Evolutionary conservation across 2,888 invertebrate genomes (phyloP), one percentile per base, ranked within the genome.

Genomic region (Myopa tessellatipennis): DNA sequence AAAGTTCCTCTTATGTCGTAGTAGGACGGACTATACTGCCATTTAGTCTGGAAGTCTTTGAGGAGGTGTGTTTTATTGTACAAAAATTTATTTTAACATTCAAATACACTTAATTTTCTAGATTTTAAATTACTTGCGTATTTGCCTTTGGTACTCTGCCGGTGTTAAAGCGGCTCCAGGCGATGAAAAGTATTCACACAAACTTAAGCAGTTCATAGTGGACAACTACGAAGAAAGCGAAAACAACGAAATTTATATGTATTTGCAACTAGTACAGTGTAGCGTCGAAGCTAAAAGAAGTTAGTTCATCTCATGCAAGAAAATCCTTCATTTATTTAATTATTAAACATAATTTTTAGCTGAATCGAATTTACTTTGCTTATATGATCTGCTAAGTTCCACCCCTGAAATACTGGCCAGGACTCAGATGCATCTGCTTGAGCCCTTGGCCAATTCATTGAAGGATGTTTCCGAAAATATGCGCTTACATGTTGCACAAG

Each of bases 321-420:
- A 26, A 26, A 26, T 26, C 26, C 26, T 26, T 1, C 26, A 26
- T 26, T 26, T 61, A 36, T 65, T 65, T 65, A 36, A 26, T 36
- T 12, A 5, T 18, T 65, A 65, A 34, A 36, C 12, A 8, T 65
- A 38, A 68, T 52, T 79, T 71, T 38, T 38, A 89, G 89, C 84
- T 79, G 88, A 89, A 74, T 85, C 85, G 0, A 87, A 87, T 81
- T 87, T 97, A 74, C 93, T 93, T 76, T 95, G 95, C 82, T 91
- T 97, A 85, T 90, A 96, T 82, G 97, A 97, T 89, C 91, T 96
- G 36, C 91, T 96, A n/a, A 96, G 96, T 61, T 95, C 95, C 79
- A 92, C 95, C 12, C 94, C 96, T 0, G 92, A 93, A 36, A 89
- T 92, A 77, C 91, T 96, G 84, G 91, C 93, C 0, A 85, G 91